Conservation (phyloP, 2,888 invertebrate species). For the Oscheius myriophilus region DNA sequence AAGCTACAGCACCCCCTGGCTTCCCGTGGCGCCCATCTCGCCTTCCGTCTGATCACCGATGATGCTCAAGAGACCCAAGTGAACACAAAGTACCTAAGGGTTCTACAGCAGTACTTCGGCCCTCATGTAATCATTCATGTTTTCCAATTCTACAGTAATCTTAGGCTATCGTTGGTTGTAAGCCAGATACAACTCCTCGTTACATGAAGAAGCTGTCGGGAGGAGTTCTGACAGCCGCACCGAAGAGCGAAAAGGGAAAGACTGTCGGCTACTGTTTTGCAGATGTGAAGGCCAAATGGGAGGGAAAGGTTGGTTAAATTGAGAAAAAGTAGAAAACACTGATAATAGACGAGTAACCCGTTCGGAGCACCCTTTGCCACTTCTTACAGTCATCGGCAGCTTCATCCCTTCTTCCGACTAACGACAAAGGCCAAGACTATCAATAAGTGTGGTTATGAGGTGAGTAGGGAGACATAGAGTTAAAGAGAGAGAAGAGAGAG, state of each 20-base stretch:
- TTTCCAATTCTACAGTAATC: neutral
- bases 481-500: no score
- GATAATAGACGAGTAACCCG: neutral
- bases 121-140: neutral
- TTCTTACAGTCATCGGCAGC: neutral
- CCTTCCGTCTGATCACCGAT: conserved; percentile 3
- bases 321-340: neutral
- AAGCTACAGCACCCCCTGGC: neutral
- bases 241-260: neutral
- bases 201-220: neutral
- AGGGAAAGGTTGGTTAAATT: neutral
- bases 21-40: neutral
- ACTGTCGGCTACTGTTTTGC: neutral
- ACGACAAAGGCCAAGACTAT: neutral
- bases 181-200: neutral
- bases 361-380: neutral
- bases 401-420: conserved; percentile 3
- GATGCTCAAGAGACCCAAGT: neutral
- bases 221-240: neutral
- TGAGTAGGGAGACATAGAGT: neutral
- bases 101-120: neutral
- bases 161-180: neutral
- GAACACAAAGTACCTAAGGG: neutral
- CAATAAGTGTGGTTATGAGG: neutral
- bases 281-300: neutral